Base-by-base conservation (phyloP, 1,140 invertebrate genomes). In the Drosophila pectinifera region DNA sequence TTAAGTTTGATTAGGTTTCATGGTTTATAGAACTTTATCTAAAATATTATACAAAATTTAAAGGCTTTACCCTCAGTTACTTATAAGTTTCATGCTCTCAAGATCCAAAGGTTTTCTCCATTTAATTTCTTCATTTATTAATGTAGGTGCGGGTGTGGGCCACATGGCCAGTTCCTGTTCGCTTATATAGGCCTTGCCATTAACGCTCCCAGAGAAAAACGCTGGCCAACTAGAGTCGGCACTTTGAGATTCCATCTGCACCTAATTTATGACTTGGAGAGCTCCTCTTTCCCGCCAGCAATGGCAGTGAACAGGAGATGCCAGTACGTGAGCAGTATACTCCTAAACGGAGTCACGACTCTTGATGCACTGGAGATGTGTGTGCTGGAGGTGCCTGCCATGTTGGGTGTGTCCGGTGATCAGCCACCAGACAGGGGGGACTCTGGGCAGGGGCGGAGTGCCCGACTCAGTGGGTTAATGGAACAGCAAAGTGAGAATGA, bases 231-330 rank as follows among this genome's bases (percentile, higher is more conserved):
- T 56, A 57, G 73, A 64, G 65, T 77, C 83, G 79, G 78, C 69
- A 70, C 84, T 86, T 88, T 88, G 56, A 86, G 83, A 86, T 86
- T 68, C 79, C 80, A 86, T 88, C 83, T 86, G 59, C 83, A 88
- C 65, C 80, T 86, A 79, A 86, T 86, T 86, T 88, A 86, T 83
- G 83, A 86, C 53, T 74, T 58, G 76, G 69, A 67, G 62, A 69
- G 62, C 65, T 69, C 41, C 36, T 64, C 39, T 51, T 67, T 20
- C 58, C 39, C 46, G 54, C 31, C 69, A 46, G 39, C 74, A 51
- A 65, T 62, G 55, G 51, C 74, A 78, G 51, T 56, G 56, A 62
- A 67, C 59, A 70, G 78, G 69, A 78, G 78, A 82, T 78, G 73
- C 79, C 63, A 64, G 58, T 59, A 69, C 73, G 80, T 81, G 70